Conservation (phyloP, 2,113 vertebrate species). For the Lamprotornis superbus region DNA sequence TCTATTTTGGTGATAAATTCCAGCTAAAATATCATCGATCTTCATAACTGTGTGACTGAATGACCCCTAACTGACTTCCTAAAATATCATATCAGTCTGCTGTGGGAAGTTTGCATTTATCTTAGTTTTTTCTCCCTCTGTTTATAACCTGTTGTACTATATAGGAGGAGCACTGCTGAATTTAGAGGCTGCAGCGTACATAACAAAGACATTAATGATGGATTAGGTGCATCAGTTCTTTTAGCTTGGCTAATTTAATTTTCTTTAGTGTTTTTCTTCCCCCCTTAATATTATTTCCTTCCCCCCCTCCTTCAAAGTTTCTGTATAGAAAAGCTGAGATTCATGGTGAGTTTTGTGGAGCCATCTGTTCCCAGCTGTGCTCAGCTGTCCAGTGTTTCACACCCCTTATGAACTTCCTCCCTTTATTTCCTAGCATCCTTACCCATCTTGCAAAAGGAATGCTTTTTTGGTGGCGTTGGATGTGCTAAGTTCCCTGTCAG, state of each 20-base stretch:
- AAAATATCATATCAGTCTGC: neutral
- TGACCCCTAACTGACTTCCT: slow-evolving; percentile 51
- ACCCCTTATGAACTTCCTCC: neutral
- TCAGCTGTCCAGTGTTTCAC: neutral
- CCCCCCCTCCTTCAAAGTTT: neutral
- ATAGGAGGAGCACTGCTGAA: neutral
- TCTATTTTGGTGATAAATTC: slow-evolving; percentile 64
- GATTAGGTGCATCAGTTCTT: neutral
- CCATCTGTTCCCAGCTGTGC: neutral
- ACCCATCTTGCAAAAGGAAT: neutral
- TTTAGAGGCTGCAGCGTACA: neutral
- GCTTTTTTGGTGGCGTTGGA: neutral
- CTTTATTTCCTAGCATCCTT: neutral
- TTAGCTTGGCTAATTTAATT: neutral
- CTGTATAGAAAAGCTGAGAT: neutral
- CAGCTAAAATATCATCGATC: slow-evolving; percentile 61
- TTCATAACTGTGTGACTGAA: slow-evolving; percentile 53
- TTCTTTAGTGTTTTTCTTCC: neutral
- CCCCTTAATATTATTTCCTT: neutral
- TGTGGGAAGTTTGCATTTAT: slow-evolving; percentile 31
- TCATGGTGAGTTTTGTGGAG: neutral
- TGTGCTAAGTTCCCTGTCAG: neutral
- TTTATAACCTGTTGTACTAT: neutral
- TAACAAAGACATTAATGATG: neutral
- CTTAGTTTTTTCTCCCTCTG: neutral